These are phyloP conservation scores for Intellagama lesueurii DNA, from an alignment of 2,797 vertebrate species.

Conservation along the genomic window DNA sequence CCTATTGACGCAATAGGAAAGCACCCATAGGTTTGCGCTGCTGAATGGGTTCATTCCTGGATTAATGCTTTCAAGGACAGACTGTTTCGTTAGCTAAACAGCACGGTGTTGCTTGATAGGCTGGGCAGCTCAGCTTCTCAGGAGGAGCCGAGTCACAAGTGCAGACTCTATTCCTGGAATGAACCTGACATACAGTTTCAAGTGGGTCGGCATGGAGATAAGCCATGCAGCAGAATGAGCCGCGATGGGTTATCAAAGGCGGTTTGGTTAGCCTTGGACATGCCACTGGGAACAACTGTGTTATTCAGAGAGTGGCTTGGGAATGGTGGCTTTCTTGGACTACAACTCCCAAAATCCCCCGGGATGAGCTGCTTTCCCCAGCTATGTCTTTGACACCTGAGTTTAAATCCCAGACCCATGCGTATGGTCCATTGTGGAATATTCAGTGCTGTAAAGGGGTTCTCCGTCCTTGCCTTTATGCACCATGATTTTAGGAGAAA, in stretches of 20 bases:
- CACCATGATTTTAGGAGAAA: neutral
- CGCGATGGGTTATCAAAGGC: too few species aligned
- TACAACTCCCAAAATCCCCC: neutral
- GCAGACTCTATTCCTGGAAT: slow-evolving; percentile 15
- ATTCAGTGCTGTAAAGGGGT: neutral
- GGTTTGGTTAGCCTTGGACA: neutral
- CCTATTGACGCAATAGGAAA: neutral
- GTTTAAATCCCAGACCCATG: neutral
- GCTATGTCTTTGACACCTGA: too few species aligned
- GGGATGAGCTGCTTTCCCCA: too few species aligned
- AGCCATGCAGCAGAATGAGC: neutral
- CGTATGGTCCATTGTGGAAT: neutral
- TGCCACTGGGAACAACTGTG: neutral
- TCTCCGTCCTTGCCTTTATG: neutral
- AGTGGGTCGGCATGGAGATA: neutral
- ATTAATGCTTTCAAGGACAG: neutral
- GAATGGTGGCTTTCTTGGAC: neutral
- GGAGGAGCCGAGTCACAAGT: slow-evolving; percentile 2
- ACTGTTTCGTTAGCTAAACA: neutral
- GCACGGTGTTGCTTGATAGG: neutral
- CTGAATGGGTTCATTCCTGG: neutral
- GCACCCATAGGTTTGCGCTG: too few species aligned
- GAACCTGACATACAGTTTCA: neutral
- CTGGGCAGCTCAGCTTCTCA: neutral
- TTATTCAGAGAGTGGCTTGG: neutral